These are phyloP conservation scores for Achatina immaculata DNA, from an alignment of 1,140 invertebrate species.

Conservation along the genomic window DNA sequence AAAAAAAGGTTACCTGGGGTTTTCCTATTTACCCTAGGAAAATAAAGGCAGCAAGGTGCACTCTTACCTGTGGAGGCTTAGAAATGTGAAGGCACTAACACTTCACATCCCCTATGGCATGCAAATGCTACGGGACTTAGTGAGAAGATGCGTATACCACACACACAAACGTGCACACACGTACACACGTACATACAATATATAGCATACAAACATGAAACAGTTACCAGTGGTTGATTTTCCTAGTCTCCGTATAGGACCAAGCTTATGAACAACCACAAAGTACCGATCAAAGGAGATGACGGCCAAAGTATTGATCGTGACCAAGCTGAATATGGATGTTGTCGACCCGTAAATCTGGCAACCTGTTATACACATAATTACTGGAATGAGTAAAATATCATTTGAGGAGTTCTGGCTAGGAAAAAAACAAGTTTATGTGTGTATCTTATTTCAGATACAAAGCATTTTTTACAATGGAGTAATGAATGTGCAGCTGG, in stretches of 20 bases:
- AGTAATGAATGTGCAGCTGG: no score
- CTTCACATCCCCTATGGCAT: no score
- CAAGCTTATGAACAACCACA: conserved; percentile 14
- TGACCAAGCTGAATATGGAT: conserved; percentile 17
- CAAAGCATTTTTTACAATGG: no score
- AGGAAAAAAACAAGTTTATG: not conserved
- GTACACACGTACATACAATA: conserved; percentile 1
- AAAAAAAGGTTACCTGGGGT: no score
- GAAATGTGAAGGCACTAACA: no score
- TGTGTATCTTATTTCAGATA: not conserved
- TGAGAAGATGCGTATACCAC: no score
- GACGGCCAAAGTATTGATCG: conserved; percentile 34
- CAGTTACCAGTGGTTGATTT: conserved; percentile 30
- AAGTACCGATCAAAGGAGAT: conserved; percentile 35
- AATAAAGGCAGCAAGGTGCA: no score
- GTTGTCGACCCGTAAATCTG: conserved; percentile 29
- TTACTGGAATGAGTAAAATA: no score
- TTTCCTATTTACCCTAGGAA: no score
- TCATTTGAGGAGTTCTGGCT: no score
- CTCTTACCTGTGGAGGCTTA: no score
- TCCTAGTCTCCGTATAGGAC: not conserved
- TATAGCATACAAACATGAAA: not conserved
- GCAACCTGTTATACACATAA: conserved; percentile 28
- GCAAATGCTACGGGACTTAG: no score
- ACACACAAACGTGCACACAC: conserved; percentile 1